Conservation (phyloP, 2,797 vertebrate species). For the Valencia hispanica region DNA sequence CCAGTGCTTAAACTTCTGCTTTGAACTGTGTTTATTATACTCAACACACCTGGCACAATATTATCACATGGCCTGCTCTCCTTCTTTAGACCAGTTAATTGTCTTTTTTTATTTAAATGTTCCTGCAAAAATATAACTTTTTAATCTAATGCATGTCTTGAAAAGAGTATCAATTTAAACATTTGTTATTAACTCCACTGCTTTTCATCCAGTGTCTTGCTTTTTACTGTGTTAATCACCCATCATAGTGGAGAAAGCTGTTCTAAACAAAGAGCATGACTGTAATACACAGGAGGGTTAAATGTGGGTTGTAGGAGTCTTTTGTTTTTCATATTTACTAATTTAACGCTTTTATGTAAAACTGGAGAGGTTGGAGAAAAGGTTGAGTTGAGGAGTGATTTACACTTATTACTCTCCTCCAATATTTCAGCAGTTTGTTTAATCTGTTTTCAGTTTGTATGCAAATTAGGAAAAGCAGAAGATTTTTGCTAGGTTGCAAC, state of each 20-base stretch:
- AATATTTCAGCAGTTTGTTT: not conserved
- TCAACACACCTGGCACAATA: not conserved
- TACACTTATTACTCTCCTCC: conserved; percentile 12
- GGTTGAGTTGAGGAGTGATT: conserved; percentile 13
- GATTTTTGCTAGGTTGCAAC: not conserved
- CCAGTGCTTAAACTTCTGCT: not conserved
- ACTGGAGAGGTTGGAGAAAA: conserved; percentile 27
- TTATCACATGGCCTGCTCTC: not conserved
- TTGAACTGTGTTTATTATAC: not conserved
- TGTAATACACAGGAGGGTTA: conserved; percentile 20
- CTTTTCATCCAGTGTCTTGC: not conserved
- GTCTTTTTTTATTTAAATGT: not conserved
- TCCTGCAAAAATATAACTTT: not conserved
- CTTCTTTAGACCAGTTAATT: not conserved
- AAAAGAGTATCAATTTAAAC: not conserved
- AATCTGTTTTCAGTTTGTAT: not conserved
- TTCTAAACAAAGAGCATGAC: conserved; percentile 18
- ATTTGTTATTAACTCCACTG: not conserved
- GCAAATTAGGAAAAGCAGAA: not conserved
- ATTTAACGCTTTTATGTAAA: conserved; percentile 34
- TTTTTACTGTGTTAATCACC: conserved; percentile 9
- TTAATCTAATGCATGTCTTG: not conserved
- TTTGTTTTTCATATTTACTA: conserved; percentile 44
- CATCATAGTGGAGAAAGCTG: not conserved
- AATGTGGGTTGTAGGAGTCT: conserved; percentile 25